Evolutionary conservation across 2,888 invertebrate species (phyloP).

Genomic region (Tubulanus polymorphus): DNA sequence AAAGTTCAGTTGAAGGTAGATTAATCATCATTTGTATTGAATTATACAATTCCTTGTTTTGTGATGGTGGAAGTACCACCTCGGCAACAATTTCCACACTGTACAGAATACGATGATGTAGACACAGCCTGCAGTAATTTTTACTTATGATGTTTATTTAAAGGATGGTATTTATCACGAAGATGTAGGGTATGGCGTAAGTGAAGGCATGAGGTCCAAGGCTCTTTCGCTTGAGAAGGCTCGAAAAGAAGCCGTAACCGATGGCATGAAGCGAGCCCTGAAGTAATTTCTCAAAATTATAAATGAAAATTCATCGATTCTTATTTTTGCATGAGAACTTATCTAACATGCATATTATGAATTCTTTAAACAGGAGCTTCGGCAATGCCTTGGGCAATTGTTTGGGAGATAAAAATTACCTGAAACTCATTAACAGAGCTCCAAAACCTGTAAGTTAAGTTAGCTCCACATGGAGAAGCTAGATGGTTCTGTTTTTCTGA

Average conservation of each 20-base stretch:
- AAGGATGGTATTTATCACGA: constrained; percentile 54
- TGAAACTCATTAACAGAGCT: constrained; percentile 43
- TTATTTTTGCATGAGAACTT: too few species aligned
- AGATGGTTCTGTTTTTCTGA: neutral
- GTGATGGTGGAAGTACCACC: neutral
- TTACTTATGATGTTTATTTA: neutral
- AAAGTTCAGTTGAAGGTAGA: constrained; percentile 50
- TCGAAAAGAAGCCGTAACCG: constrained; percentile 53
- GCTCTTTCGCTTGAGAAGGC: constrained; percentile 53
- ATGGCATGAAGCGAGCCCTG: constrained; percentile 53
- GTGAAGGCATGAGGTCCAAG: constrained; percentile 54
- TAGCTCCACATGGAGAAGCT: neutral
- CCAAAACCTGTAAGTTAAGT: constrained; percentile 37
- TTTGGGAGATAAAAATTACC: constrained; percentile 51
- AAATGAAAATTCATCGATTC: neutral
- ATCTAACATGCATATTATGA: neutral
- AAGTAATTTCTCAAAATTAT: constrained; percentile 35
- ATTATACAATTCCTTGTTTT: neutral
- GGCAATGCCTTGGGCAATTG: constrained; percentile 54
- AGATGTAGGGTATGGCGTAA: constrained; percentile 55
- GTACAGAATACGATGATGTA: too few species aligned
- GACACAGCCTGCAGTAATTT: too few species aligned
- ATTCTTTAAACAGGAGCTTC: constrained; percentile 42
- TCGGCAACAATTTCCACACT: too few species aligned
- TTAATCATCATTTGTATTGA: neutral